Conservation (phyloP, 2,888 invertebrate species). For the Ditula angustiorana region DNA sequence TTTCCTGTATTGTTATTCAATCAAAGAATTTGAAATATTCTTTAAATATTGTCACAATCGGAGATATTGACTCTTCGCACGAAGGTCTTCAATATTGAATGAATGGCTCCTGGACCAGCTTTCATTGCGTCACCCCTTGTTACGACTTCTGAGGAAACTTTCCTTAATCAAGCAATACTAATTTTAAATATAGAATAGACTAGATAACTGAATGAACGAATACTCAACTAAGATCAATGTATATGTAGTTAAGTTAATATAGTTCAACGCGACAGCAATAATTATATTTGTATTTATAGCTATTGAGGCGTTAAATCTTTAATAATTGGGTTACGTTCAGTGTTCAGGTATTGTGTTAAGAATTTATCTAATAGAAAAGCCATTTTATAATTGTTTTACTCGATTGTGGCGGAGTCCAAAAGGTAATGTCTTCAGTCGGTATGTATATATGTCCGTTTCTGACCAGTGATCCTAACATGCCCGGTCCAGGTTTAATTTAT, state of each 20-base stretch:
- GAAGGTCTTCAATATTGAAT: too few relatives aligned
- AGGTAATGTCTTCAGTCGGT: background rate
- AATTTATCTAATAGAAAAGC: too few relatives aligned
- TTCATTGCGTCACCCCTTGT: constrained; percentile 59
- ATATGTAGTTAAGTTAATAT: constrained; percentile 69
- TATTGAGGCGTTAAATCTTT: constrained; percentile 84
- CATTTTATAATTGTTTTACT: too few relatives aligned
- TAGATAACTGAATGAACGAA: constrained; percentile 75
- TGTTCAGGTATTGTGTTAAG: constrained; percentile 14
- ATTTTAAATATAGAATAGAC: constrained; percentile 71
- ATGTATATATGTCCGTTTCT: too few relatives aligned
- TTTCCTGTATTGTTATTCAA: too few relatives aligned
- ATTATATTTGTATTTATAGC: constrained; percentile 84
- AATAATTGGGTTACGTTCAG: constrained; percentile 60
- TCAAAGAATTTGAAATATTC: too few relatives aligned
- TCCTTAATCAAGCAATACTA: constrained; percentile 84
- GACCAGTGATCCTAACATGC: too few relatives aligned
- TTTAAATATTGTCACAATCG: too few relatives aligned
- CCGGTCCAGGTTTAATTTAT: too few relatives aligned
- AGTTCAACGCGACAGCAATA: constrained; percentile 80
- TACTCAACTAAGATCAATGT: constrained; percentile 83
- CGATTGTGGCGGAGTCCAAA: too few relatives aligned
- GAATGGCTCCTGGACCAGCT: background rate
- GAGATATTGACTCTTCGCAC: too few relatives aligned
- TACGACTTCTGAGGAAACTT: constrained; percentile 75